Percentiles rank a stretch among this genome's conserved stretches.
phyloP scores from a whole-genome alignment of 2,797 vertebrate genomes.

The Sandelia bainsii region DNA sequence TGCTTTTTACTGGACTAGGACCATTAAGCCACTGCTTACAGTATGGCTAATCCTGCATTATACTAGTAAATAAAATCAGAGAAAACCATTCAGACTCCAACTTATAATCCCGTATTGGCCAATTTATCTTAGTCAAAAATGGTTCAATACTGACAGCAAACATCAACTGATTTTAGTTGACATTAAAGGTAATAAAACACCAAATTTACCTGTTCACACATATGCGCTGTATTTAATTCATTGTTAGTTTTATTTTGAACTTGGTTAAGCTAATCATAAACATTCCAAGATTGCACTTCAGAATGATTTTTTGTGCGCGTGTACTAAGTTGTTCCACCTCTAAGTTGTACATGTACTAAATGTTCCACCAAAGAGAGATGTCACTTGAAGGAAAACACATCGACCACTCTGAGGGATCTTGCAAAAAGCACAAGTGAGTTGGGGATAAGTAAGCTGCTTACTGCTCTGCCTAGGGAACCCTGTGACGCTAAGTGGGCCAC shows the following conservation, averaged over 20 bases:
- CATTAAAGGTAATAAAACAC: neutral
- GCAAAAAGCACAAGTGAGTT: slow-evolving; percentile 55
- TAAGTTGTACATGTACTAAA: neutral
- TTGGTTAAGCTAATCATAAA: neutral
- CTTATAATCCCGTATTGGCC: neutral
- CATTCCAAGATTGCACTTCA: neutral
- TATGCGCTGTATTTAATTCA: neutral
- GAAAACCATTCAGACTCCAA: neutral
- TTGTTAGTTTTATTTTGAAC: neutral
- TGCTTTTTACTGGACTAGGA: no score
- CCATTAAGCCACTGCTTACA: no score
- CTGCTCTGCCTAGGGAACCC: slow-evolving; percentile 61
- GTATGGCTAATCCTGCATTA: no score
- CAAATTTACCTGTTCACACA: neutral
- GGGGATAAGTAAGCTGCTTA: slow-evolving; percentile 71
- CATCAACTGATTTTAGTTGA: slow-evolving; percentile 1
- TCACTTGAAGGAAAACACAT: slow-evolving; percentile 38
- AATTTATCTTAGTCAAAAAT: neutral
- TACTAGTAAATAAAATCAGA: neutral
- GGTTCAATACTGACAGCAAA: neutral
- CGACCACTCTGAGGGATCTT: slow-evolving; percentile 28
- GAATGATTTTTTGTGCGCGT: neutral
- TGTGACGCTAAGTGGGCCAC: slow-evolving; percentile 67
- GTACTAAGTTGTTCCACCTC: neutral
- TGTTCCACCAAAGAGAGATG: slow-evolving; percentile 38